phyloP scores from a whole-genome alignment of 2,888 invertebrate species.

The Luffia ferchaultella region DNA sequence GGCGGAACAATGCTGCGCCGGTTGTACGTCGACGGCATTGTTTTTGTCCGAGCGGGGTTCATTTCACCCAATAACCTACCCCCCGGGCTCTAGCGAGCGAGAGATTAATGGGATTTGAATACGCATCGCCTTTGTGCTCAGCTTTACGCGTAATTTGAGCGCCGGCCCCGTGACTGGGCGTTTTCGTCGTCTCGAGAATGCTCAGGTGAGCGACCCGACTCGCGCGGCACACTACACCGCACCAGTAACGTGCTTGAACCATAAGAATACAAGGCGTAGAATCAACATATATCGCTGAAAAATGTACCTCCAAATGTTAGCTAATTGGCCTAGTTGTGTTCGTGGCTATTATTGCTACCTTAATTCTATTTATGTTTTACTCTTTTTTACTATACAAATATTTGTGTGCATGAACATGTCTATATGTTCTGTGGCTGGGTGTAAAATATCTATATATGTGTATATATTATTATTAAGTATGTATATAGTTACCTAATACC shows the following conservation, averaged over 20 bases:
- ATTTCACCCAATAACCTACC: slow-evolving; percentile 39
- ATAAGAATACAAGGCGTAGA: no score
- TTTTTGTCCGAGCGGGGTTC: slow-evolving; percentile 65
- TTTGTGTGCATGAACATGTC: no score
- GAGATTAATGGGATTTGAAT: slow-evolving; percentile 67
- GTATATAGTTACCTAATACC: no score
- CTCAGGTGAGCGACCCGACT: slow-evolving; percentile 2
- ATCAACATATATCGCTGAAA: no score
- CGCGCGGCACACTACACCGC: background rate
- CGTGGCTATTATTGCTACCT: no score
- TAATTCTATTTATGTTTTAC: no score
- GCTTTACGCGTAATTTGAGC: slow-evolving; percentile 64
- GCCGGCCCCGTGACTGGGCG: slow-evolving; percentile 54
- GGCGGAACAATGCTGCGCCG: slow-evolving; percentile 67
- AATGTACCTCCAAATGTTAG: no score
- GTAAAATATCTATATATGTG: no score
- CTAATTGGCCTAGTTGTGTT: no score
- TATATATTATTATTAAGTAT: no score
- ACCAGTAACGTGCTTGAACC: background rate
- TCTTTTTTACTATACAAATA: no score
- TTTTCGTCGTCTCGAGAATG: slow-evolving; percentile 21
- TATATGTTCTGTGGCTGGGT: no score
- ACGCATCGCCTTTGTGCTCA: slow-evolving; percentile 64
- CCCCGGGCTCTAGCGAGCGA: slow-evolving; percentile 34
- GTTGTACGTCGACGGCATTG: slow-evolving; percentile 66